A percentile compares a stretch with the other conserved stretches of the same genome.
phyloP scores from a whole-genome alignment of 92 coral and sea anemone species.

The Umimayanthus kanabou region DNA sequence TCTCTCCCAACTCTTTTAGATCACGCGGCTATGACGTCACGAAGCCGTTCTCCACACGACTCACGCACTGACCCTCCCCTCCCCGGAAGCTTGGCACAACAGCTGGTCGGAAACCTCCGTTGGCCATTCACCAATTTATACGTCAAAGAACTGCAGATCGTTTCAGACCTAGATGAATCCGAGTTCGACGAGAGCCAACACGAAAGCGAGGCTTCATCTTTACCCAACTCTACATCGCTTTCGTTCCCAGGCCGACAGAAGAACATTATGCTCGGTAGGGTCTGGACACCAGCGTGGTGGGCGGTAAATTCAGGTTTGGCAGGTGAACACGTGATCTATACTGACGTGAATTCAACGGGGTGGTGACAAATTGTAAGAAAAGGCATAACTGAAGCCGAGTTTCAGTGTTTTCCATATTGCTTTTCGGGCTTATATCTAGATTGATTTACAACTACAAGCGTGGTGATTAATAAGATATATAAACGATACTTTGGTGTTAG shows the following conservation, averaged over 20 bases:
- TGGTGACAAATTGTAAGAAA: background rate
- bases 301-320: slow-evolving; percentile 4
- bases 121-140: slow-evolving; percentile 36
- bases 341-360: background rate
- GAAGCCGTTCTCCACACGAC: background rate
- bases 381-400: background rate
- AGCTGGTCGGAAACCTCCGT: background rate
- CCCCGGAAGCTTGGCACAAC: background rate
- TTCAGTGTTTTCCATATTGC: background rate
- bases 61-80: background rate
- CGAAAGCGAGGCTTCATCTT: background rate
- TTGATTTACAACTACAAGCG: no score
- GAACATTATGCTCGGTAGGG: slow-evolving; percentile 31
- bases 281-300: slow-evolving; percentile 42
- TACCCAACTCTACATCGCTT: background rate
- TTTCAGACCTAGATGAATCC: background rate
- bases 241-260: slow-evolving; percentile 37
- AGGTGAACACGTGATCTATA: background rate
- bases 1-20: slow-evolving; percentile 23
- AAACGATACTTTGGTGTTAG: no score
- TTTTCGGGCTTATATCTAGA: background rate
- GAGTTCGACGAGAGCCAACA: slow-evolving; percentile 12
- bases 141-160: slow-evolving; percentile 20
- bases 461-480: no score
- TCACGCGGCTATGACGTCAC: background rate